phyloP scores from a whole-genome alignment of 2,888 invertebrate genomes.

The Hydroisotoma schaefferi region DNA sequence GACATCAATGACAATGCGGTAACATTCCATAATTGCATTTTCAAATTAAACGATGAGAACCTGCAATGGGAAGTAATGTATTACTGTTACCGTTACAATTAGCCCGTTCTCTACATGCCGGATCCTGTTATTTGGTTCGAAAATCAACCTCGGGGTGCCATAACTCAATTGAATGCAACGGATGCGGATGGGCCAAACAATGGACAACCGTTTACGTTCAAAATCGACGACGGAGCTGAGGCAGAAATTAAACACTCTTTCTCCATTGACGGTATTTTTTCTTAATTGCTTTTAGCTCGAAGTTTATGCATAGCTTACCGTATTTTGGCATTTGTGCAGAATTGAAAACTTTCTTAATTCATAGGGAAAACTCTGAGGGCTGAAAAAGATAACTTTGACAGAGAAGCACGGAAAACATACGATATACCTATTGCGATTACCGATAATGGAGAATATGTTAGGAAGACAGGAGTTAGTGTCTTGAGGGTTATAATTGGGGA shows the following conservation, averaged over 20 bases:
- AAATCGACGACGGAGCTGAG: conserved; percentile 64
- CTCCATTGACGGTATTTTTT: conserved; percentile 61
- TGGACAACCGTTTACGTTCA: conserved; percentile 79
- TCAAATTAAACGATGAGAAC: not conserved
- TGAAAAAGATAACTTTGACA: conserved; percentile 63
- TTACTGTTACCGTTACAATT: conserved; percentile 11
- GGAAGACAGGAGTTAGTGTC: conserved; percentile 72
- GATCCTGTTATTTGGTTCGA: conserved; percentile 72
- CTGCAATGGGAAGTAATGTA: not conserved
- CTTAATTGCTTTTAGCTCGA: not conserved
- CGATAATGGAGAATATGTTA: conserved; percentile 70
- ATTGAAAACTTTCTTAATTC: conserved; percentile 2
- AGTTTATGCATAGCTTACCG: not conserved
- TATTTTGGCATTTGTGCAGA: not conserved
- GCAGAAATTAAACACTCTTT: conserved; percentile 69
- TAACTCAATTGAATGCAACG: conserved; percentile 65
- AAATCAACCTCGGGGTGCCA: conserved; percentile 59
- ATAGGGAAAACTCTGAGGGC: conserved; percentile 31
- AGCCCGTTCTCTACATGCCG: conserved; percentile 57
- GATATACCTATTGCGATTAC: conserved; percentile 82
- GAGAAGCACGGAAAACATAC: conserved; percentile 82
- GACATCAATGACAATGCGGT: conserved; percentile 97
- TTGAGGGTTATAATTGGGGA: conserved; percentile 90
- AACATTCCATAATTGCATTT: not conserved
- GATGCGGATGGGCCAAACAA: conserved; percentile 74